Base-by-base conservation (phyloP, 2,797 vertebrate species). In the Micromesistius poutassou region DNA sequence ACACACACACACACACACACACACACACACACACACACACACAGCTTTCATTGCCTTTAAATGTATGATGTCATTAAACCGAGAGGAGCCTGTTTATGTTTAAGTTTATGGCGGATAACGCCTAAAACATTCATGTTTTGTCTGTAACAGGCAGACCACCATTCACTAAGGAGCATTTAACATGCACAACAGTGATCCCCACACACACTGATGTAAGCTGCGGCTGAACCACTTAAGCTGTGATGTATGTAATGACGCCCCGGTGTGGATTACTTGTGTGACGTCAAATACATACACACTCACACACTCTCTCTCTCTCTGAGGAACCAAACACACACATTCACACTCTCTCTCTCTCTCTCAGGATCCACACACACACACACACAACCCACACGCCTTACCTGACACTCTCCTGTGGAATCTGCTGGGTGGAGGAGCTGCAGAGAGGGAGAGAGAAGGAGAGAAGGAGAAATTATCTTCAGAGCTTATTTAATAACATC, bases 381-480 rank as follows among this genome's bases (percentile, higher is more conserved):
- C 83, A 62, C 42, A 78, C 25, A 74, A 46, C 42, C 2, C 42
- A 46, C 42, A 3, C 42, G 1, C 30, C 92, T 94, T 91, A 99
- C 98, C 98, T 93, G 98, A 99, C 89, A 98, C 97, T 96, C 98
- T 96, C 92, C 98, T 95, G 93, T 91, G 96, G 93, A 94, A 98
- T 93, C 95, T 94, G 92, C 93, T 96, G 86, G 96, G 94, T 87
- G 95, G 91, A 4, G 97, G 97, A 89, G 96, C 97, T 99, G 94
- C 35, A 71, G 75, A 79, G 89, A 92, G 87, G 88, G 1, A 85
- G 87, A 88, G 1, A 85, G 68, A 84, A 19, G 78, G 36, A 76
- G 74, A 77, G 71, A 72, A 40, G 38, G 0, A 38, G 68, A 68
- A 76, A 80, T 90, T 77, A 86, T 76, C 13, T 82, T 82, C 1